Conservation (phyloP, 2,797 vertebrate species). For the Poeciliopsis paucimaculata region DNA sequence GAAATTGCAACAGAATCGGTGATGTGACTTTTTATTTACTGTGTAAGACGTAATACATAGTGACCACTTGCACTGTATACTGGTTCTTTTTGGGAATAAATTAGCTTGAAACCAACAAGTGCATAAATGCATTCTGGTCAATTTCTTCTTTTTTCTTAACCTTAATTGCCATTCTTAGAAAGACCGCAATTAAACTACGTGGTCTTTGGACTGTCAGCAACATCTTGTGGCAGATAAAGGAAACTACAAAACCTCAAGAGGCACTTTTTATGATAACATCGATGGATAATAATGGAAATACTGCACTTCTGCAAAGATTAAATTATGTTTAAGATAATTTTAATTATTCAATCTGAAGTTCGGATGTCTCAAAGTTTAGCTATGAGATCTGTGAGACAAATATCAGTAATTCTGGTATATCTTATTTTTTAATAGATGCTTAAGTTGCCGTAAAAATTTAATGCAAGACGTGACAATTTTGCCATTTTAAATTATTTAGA, state of each 20-base stretch:
- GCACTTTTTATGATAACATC: neutral
- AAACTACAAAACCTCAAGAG: slow-evolving; percentile 3
- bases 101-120: neutral
- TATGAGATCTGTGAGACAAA: neutral
- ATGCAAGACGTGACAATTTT: neutral
- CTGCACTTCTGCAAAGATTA: neutral
- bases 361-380: neutral
- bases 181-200: neutral
- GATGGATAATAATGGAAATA: neutral
- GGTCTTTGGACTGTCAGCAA: neutral
- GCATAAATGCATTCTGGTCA: neutral
- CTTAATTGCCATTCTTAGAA: neutral
- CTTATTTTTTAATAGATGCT: neutral
- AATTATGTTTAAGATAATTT: neutral
- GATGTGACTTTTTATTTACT: neutral
- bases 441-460: neutral
- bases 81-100: neutral
- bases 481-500: neutral
- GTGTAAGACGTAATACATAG: neutral
- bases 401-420: neutral
- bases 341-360: neutral
- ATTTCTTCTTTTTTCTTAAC: neutral
- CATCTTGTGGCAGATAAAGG: slow-evolving; percentile 5
- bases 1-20: neutral
- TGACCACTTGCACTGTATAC: neutral